Percentiles rank a stretch among this genome's conserved stretches.
Conservation (phyloP, 2,113 vertebrate species). For the Myanophis thanlyinensis region DNA sequence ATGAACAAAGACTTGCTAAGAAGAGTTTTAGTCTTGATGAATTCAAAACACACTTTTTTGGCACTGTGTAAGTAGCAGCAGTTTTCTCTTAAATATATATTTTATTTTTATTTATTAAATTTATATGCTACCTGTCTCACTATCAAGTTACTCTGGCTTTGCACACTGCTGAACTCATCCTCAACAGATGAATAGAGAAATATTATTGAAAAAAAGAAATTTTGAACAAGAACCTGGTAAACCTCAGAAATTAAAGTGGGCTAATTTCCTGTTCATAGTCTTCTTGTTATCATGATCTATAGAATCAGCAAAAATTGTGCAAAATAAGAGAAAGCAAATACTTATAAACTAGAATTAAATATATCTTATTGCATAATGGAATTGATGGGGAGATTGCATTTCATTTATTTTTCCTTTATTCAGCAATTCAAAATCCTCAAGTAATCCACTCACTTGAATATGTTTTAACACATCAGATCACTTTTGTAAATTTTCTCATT, state of each 20-base stretch:
- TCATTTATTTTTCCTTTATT: not conserved
- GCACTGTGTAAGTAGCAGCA: conserved; percentile 90
- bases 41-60: conserved; percentile 97
- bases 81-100: not conserved
- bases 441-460: not conserved
- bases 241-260: not conserved
- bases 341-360: not conserved
- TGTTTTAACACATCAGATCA: not conserved
- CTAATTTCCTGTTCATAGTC: not conserved
- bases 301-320: not conserved
- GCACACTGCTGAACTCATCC: not conserved
- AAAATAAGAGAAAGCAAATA: not conserved
- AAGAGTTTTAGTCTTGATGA: conserved; percentile 96
- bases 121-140: not conserved
- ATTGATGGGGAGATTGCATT: not conserved
- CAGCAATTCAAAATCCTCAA: not conserved
- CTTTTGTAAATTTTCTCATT: not conserved
- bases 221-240: not conserved
- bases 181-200: not conserved
- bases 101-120: not conserved
- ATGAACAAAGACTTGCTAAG: conserved; percentile 95
- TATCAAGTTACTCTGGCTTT: not conserved
- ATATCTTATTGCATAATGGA: not conserved
- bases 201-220: not conserved
- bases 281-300: not conserved